Conservation (phyloP, 2,113 vertebrate genomes). For the Emydocephalus ijimae region DNA sequence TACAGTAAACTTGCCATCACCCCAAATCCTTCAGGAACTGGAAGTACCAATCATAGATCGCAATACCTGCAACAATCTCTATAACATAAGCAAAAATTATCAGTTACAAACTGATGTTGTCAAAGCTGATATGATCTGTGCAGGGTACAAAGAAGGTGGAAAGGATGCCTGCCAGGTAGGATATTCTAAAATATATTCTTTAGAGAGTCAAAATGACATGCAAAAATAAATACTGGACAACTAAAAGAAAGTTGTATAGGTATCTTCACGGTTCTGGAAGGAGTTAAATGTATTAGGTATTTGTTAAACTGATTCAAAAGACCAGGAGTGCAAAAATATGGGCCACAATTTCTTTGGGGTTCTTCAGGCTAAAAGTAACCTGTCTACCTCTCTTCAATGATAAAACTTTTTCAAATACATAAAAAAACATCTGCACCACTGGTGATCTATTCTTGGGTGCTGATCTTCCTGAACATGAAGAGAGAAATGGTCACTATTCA, state of each 20-base stretch:
- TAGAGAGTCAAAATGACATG: background rate
- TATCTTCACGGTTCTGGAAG: background rate
- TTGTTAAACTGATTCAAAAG: background rate
- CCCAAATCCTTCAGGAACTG: slow-evolving; percentile 17
- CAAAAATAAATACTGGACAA: background rate
- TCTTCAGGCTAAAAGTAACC: background rate
- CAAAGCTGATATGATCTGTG: slow-evolving; percentile 25
- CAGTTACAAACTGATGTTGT: background rate
- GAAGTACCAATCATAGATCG: background rate
- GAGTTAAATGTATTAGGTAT: background rate
- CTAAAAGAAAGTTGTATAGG: background rate
- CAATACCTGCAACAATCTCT: background rate
- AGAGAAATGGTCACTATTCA: background rate
- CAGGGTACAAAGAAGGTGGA: background rate
- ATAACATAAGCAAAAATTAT: background rate
- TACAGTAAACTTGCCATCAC: background rate
- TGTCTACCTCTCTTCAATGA: background rate
- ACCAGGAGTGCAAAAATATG: background rate
- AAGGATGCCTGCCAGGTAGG: slow-evolving; percentile 20
- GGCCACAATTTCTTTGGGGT: background rate
- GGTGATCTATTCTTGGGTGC: background rate
- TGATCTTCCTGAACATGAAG: background rate
- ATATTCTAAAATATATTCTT: background rate
- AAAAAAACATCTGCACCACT: background rate
- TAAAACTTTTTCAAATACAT: background rate